phyloP scores from a whole-genome alignment of 2,113 vertebrate genomes.

The Nesogale talazaci region DNA sequence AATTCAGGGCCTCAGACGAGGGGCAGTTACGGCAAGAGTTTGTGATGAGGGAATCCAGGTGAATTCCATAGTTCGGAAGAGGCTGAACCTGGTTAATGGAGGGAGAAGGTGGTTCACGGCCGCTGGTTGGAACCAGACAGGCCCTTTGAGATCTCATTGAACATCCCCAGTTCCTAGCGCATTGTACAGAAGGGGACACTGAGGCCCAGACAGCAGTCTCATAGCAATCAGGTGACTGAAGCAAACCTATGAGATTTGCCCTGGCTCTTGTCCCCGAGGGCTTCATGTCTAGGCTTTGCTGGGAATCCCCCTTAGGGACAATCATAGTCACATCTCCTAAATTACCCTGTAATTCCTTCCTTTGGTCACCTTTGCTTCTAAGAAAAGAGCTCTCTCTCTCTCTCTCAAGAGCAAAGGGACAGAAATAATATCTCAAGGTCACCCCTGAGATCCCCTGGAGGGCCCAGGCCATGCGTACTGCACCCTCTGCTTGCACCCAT shows the following conservation, averaged over 20 bases:
- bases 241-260: not conserved
- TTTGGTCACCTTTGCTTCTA: not conserved
- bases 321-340: not conserved
- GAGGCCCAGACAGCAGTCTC: not conserved
- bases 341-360: not conserved
- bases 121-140: slow-evolving; percentile 10
- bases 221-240: slow-evolving; percentile 2
- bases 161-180: not conserved
- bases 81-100: not conserved
- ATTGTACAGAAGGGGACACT: not conserved
- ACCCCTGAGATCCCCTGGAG: not conserved
- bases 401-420: slow-evolving; percentile 65
- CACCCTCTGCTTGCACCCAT: not conserved
- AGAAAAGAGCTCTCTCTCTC: slow-evolving; percentile 35
- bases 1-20: not conserved
- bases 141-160: slow-evolving; percentile 3
- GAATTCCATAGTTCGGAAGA: not conserved
- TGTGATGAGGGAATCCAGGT: not conserved
- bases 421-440: not conserved
- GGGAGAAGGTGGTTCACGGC: not conserved
- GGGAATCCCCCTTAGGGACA: not conserved
- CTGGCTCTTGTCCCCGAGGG: not conserved
- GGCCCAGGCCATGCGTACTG: not conserved
- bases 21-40: not conserved
- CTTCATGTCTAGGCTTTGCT: not conserved